A percentile compares a stretch with the other conserved stretches of the same genome.
These are phyloP conservation scores for Tursiops truncatus DNA, from an alignment of 2,113 vertebrate genomes.

Conservation along the genomic window DNA sequence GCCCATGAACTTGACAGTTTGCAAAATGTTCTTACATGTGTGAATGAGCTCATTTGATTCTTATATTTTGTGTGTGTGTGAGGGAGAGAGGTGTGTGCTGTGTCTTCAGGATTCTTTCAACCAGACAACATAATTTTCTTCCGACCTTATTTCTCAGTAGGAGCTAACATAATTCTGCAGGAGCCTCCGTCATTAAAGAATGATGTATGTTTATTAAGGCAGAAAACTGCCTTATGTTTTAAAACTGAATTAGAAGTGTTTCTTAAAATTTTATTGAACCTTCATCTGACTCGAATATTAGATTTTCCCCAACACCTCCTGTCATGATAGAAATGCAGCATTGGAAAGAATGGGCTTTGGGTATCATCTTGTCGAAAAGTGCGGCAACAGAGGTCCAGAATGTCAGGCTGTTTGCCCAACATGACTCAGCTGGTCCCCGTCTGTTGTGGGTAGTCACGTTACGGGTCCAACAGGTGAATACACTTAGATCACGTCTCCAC, in stretches of 20 bases:
- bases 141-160: background rate
- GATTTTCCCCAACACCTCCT: background rate
- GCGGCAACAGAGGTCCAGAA: background rate
- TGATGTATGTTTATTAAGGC: background rate
- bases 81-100: background rate
- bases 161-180: accelerated
- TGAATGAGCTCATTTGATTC: background rate
- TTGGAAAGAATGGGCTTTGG: background rate
- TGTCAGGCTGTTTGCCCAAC: accelerated
- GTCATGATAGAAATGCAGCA: background rate
- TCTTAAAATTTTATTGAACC: background rate
- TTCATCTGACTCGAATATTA: background rate
- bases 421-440: accelerated
- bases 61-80: background rate
- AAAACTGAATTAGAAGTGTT: background rate
- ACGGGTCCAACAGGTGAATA: conserved; percentile 14
- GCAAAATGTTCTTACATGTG: background rate
- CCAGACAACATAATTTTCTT: background rate
- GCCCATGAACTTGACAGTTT: background rate
- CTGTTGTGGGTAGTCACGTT: background rate
- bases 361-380: background rate
- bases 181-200: background rate
- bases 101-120: background rate
- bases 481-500: conserved; percentile 26
- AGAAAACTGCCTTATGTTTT: background rate